Evolutionary conservation across 2,113 vertebrate species (phyloP), one percentile per base, ranked within the genome.

Genomic region (Sander lucioperca): DNA sequence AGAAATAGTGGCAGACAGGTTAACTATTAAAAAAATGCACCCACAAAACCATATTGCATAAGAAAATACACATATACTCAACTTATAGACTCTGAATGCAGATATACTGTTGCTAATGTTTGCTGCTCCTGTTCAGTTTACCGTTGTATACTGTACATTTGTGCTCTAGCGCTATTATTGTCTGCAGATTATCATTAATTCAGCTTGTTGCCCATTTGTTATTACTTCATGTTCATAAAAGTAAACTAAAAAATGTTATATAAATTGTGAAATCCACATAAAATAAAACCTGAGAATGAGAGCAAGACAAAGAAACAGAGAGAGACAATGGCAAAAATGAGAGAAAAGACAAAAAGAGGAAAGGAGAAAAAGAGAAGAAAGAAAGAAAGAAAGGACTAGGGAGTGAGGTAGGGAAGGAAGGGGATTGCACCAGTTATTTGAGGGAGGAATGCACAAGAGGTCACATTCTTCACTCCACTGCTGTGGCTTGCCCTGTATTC

Each of bases 371-470:
- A 50, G 48, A 64, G 12, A 12, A 25, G 23, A 80, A 72, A 27
- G 27, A 33, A 39, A 4, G 69, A 80, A 72, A 33, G 33, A 39
- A 39, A 4, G 69, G 23, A 10, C 39, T 43, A 71, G 13, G 36
- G n/a, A 51, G 16, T 10, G 15, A 63, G 10, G 58, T 51, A 64
- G 68, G 27, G 66, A 27, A 63, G 19, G 47, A 69, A 68, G 61
- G 74, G 87, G 84, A 68, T 81, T 88, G 77, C 89, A 91, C 86
- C 86, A 93, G 88, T 90, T 88, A 91, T 93, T 93, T 88, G 85
- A 92, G 90, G 86, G 90, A 88, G 90, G 92, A 94, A 94, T 94
- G 93, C 86, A 85, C 81, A 90, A 85, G 91, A 92, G 90, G 91
- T 94, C 90, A 91, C 93, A 94, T 95, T 93, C 92, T 93, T 93